Conservation (phyloP, 2,113 vertebrate species). For the Campylomormyrus tamandua region DNA sequence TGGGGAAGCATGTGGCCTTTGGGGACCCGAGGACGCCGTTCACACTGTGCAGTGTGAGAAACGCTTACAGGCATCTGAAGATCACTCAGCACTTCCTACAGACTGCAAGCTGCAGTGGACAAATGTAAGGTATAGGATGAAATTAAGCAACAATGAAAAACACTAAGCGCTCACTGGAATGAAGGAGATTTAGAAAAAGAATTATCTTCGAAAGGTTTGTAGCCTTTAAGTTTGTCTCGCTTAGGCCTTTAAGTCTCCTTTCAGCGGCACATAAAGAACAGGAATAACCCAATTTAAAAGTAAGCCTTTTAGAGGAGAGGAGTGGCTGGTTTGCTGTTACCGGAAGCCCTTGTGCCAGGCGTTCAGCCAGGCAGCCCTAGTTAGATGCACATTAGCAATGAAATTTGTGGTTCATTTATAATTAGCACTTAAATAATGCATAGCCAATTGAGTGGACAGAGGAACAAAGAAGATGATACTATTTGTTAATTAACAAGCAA, state of each 20-base stretch:
- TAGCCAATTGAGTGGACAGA: not conserved
- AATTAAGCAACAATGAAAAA: not conserved
- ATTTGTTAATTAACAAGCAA: not conserved
- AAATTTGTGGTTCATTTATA: not conserved
- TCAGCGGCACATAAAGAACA: not conserved
- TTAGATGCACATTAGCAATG: not conserved
- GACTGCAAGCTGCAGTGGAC: not conserved
- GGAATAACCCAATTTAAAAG: not conserved
- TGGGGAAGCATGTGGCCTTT: not conserved
- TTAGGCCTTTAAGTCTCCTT: not conserved
- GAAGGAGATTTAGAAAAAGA: not conserved
- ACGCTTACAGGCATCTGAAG: not conserved
- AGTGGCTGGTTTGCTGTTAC: not conserved
- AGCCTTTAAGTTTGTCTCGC: not conserved
- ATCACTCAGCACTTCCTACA: not conserved
- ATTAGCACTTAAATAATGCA: slow-evolving; percentile 1
- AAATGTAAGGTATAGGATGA: not conserved
- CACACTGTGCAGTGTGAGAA: not conserved
- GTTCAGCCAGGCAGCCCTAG: not conserved
- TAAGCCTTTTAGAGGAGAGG: not conserved
- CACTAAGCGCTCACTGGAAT: not conserved
- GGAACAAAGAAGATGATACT: not conserved
- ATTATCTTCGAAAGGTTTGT: not conserved
- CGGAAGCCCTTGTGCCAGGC: not conserved
- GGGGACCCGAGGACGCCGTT: not conserved